Evolutionary conservation across 2,888 invertebrate species (phyloP), one percentile per base, ranked within the genome.

Genomic region (Idaea dimidiata): DNA sequence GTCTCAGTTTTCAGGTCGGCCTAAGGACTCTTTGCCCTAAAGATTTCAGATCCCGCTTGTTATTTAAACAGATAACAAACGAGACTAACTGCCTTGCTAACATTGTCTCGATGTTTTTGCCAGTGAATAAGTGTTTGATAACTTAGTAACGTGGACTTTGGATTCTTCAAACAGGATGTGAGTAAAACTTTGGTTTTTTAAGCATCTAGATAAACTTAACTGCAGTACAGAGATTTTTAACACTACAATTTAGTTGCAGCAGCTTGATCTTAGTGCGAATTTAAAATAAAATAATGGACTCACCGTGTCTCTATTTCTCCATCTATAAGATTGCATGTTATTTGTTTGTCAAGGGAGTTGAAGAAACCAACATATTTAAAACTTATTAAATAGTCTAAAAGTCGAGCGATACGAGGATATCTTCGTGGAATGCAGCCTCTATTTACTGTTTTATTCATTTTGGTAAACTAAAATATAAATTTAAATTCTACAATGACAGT

Each of bases 301-400:
- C 77, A 87, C 91, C 91, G 86, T 60, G 83, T 82, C 71, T 73
- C 67, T 63, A 90, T 76, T 33, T 69, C 67, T 56, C 75, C 79
- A 60, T 70, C 70, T 58, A 62, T 64, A 69, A 91, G 69, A 77
- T 83, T 86, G 17, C 68, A 75, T 33, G 82, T 72, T 68, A 91
- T 79, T 67, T 81, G 80, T 24, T 59, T 70, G 66, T 90, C 85
- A 57, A 88, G 64, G 17, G 65, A 62, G 61, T 61, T 65, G 1
- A 81, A 54, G 18, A 75, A 59, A 31, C 62, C 68, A 1, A 66
- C 17, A 62, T 58, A 74, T 54, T 73, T 72, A 17, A 17, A 17
- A 18, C 18, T 56, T 18, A 18, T 10, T 3, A 56, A 1, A 8
- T 56, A 10, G 18, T 56, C 18, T 14, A 56, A 7, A 56, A 17